These are phyloP conservation scores for Onychomys torridus DNA, from an alignment of 2,797 vertebrate species.

Conservation along the genomic window DNA sequence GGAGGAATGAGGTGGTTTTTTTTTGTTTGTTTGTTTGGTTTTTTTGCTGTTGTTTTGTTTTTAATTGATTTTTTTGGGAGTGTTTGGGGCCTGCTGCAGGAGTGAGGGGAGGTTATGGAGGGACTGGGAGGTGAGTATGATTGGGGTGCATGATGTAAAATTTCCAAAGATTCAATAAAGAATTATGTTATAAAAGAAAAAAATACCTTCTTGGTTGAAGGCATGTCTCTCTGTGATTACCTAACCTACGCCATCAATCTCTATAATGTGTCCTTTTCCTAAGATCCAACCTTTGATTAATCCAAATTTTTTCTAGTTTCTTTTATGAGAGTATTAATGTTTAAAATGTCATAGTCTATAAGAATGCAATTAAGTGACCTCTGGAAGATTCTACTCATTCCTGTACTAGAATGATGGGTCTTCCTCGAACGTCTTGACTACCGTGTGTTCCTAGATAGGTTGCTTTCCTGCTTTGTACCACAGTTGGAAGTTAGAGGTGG, in stretches of 20 bases:
- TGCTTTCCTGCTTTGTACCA: background rate
- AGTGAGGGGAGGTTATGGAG: background rate
- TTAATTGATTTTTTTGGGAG: background rate
- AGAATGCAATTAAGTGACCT: constrained; percentile 61
- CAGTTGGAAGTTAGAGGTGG: background rate
- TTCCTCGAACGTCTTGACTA: background rate
- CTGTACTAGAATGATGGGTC: background rate
- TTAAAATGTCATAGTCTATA: constrained; percentile 73
- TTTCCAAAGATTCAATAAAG: background rate
- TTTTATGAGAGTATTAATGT: constrained; percentile 78
- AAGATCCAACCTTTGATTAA: constrained; percentile 70
- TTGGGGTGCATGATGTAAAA: background rate
- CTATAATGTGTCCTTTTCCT: constrained; percentile 67
- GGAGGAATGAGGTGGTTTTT: background rate
- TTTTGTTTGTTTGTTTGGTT: background rate
- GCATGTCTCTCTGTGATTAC: constrained; percentile 65
- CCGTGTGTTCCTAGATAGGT: background rate
- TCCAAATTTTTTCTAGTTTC: constrained; percentile 69
- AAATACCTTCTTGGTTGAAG: constrained; percentile 63
- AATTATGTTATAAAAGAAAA: background rate
- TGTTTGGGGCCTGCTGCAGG: background rate
- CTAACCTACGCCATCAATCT: constrained; percentile 69
- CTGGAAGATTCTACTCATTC: constrained; percentile 66
- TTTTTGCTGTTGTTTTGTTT: background rate
- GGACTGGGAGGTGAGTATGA: background rate